These are phyloP conservation scores for Anneissia japonica DNA, from an alignment of 35 echinoderm and acorn worm genomes.

Conservation along the genomic window DNA sequence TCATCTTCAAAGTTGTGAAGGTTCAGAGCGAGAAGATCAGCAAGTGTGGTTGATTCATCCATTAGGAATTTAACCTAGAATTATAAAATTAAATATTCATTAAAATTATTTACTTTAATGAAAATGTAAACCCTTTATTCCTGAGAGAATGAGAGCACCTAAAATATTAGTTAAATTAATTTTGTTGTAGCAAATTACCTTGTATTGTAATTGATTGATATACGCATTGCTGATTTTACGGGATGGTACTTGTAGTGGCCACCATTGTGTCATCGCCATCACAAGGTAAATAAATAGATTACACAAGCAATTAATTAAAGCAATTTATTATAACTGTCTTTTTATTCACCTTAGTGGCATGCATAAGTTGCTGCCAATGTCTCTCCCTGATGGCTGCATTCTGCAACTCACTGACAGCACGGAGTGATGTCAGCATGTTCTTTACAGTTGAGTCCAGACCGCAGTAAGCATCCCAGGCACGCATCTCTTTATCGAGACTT, in stretches of 20 bases:
- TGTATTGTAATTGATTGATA: too few relatives aligned
- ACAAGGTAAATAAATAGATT: too few relatives aligned
- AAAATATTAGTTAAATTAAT: too few relatives aligned
- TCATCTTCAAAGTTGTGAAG: conserved; percentile 99
- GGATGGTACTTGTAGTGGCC: too few relatives aligned
- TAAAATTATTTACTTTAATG: too few relatives aligned
- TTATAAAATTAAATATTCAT: neutral
- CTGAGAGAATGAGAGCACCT: too few relatives aligned
- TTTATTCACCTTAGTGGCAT: conserved; percentile 80
- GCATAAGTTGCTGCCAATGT: conserved; percentile 99
- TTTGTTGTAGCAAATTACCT: too few relatives aligned
- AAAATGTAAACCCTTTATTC: too few relatives aligned
- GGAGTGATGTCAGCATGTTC: conserved; percentile 98
- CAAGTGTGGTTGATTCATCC: conserved; percentile 80
- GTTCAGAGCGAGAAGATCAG: conserved; percentile 95
- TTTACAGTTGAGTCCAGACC: conserved; percentile 92
- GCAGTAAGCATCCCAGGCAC: conserved; percentile 90
- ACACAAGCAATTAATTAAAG: too few relatives aligned
- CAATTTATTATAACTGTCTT: neutral
- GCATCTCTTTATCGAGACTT: conserved; percentile 95
- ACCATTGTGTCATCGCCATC: too few relatives aligned
- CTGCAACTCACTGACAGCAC: conserved; percentile 95
- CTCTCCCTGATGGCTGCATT: conserved; percentile 96
- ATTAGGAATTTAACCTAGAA: conserved; percentile 82
- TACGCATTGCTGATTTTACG: neutral